Conservation (phyloP, 2,113 vertebrate species). For the Phalacrocorax aristotelis region DNA sequence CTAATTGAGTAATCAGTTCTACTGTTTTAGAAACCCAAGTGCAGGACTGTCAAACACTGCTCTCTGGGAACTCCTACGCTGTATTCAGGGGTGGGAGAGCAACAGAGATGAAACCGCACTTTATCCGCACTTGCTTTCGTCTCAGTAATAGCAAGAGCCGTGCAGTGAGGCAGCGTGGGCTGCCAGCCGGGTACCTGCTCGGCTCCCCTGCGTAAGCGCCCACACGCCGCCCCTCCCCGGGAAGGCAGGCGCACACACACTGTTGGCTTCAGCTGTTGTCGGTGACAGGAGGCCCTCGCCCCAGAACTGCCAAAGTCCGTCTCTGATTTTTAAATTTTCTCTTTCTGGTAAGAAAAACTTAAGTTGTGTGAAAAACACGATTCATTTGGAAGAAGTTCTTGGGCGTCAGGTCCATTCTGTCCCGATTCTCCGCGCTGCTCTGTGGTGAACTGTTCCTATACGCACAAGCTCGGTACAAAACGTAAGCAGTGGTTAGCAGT, state of each 20-base stretch:
- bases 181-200: neutral
- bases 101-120: neutral
- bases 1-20: neutral
- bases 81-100: neutral
- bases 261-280: rapidly evolving
- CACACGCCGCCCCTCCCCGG: too few relatives aligned
- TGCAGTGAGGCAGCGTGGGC: neutral
- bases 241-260: neutral
- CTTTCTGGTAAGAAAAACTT: neutral
- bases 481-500: rapidly evolving
- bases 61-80: rapidly evolving
- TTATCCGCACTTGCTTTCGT: neutral
- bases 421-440: neutral
- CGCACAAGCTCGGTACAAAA: neutral
- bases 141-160: neutral
- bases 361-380: neutral
- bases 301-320: neutral
- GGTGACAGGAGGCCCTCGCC: neutral
- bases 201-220: too few relatives aligned
- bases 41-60: neutral
- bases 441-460: rapidly evolving
- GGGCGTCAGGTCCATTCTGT: neutral
- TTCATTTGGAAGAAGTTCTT: neutral
- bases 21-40: neutral
- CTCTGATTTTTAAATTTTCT: neutral